Evolutionary conservation across 2,113 vertebrate species (phyloP).

Genomic region (Puntigrus tetrazona): DNA sequence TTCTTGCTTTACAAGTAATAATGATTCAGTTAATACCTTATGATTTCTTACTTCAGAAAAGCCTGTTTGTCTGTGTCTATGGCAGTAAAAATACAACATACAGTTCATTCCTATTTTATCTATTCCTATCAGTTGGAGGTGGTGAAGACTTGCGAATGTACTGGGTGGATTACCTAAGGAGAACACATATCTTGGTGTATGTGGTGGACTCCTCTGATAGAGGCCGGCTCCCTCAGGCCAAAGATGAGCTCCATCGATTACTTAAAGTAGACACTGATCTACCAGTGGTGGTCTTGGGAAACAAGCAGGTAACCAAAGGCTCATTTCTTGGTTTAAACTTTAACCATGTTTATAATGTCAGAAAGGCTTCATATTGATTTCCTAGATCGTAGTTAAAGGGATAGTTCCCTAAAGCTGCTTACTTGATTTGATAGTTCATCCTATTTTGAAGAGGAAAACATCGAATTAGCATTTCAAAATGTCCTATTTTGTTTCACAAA

Average conservation of each 20-base stretch:
- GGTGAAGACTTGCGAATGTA: conserved; percentile 83
- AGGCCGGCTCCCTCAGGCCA: conserved; percentile 77
- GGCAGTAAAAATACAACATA: background rate
- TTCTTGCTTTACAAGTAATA: background rate
- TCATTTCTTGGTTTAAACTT: background rate
- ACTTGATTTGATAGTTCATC: background rate
- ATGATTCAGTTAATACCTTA: background rate
- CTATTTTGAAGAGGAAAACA: background rate
- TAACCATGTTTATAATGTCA: background rate
- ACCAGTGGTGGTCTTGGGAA: conserved; percentile 85
- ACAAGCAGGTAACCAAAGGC: conserved; percentile 84
- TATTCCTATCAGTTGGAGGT: conserved; percentile 76
- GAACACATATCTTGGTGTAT: conserved; percentile 85
- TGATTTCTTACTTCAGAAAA: background rate
- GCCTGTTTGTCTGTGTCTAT: background rate
- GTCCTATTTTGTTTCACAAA: background rate
- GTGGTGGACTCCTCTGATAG: conserved; percentile 87
- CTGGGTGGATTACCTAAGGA: conserved; percentile 86
- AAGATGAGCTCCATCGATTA: conserved; percentile 83
- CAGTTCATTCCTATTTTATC: background rate
- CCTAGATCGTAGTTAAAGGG: background rate
- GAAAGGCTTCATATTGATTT: background rate
- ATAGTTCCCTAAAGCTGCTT: background rate
- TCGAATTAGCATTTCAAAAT: background rate
- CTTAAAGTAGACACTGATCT: conserved; percentile 76